Base-by-base conservation (phyloP, 2,888 invertebrate species). In the Hedychridium roseum region DNA sequence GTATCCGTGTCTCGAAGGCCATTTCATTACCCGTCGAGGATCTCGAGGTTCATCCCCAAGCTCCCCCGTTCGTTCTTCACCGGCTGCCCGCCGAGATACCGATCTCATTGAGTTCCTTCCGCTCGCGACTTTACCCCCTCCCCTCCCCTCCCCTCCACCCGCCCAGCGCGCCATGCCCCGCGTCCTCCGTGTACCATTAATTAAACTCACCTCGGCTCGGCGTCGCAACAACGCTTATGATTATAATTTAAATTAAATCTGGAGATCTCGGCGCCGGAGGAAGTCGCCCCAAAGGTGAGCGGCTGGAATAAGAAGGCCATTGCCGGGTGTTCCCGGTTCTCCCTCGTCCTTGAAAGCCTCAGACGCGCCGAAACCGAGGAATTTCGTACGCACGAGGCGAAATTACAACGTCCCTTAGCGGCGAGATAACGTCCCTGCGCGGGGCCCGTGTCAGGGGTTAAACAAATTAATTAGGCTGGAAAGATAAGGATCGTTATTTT, bases 31-130 rank as follows among this genome's bases (percentile, higher is more conserved):
- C 28, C 28, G 28, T n/a, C 9, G 28, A 28, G 11, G 12, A 28
- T 7, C 28, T 28, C 11, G 28, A 28, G 3, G 11, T 14, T 11
- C 28, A 28, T 28, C 28, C 28, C n/a, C 27, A 5, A 12, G 5
- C 28, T 28, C 28, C 14, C 11, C 28, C 5, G 28, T 11, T 28
- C 12, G 28, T n/a, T 14, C 28, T n/a, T n/a, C 28, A 14, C 14
- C n/a, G 2, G 9, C 28, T 28, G 14, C 11, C 28, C 11, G 28
- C 28, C 11, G 3, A 11, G 11, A 4, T 28, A n/a, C n/a, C n/a
- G 53, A 66, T 67, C 66, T 55, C 55, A 55, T 54, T 57, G 49
- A 54, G 49, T 62, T 59, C 57, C 63, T 62, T 47, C 50, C 54
- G 44, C 42, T n/a, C n/a, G n/a, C 50, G 45, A 23, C 45, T 41